Conservation (phyloP, 2,113 vertebrate species). For the Prolemur simus region DNA sequence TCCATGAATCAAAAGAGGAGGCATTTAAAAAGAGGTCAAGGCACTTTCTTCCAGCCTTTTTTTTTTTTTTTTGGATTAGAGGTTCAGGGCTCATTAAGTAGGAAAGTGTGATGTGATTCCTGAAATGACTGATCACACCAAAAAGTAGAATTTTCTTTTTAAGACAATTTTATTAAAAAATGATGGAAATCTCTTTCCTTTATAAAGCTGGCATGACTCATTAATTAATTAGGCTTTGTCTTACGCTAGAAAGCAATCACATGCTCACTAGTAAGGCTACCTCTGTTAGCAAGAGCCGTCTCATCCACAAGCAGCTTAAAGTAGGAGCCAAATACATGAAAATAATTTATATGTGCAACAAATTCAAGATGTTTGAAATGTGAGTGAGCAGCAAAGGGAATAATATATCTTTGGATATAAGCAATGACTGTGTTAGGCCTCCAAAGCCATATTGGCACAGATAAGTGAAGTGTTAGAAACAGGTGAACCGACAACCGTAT, state of each 20-base stretch:
- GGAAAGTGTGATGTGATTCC: neutral
- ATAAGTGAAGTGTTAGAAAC: neutral
- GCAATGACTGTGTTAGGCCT: neutral
- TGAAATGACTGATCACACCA: neutral
- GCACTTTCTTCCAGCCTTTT: neutral
- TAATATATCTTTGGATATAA: neutral
- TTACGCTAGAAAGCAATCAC: neutral
- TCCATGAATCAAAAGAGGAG: neutral
- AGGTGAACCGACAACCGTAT: neutral
- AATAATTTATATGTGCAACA: neutral
- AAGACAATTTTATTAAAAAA: neutral
- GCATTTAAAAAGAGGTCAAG: neutral
- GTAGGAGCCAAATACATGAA: neutral
- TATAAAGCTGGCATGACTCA: neutral
- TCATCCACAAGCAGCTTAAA: neutral
- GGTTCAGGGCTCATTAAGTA: neutral
- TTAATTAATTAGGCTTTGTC: neutral
- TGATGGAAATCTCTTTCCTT: neutral
- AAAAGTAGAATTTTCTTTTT: neutral
- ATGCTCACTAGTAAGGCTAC: neutral
- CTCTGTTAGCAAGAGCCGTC: neutral
- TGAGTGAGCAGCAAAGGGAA: neutral
- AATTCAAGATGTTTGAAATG: neutral
- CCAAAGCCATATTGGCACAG: neutral
- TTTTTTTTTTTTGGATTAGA: neutral